phyloP scores from a whole-genome alignment of 2,113 vertebrate species.

The Ahaetulla prasina region DNA sequence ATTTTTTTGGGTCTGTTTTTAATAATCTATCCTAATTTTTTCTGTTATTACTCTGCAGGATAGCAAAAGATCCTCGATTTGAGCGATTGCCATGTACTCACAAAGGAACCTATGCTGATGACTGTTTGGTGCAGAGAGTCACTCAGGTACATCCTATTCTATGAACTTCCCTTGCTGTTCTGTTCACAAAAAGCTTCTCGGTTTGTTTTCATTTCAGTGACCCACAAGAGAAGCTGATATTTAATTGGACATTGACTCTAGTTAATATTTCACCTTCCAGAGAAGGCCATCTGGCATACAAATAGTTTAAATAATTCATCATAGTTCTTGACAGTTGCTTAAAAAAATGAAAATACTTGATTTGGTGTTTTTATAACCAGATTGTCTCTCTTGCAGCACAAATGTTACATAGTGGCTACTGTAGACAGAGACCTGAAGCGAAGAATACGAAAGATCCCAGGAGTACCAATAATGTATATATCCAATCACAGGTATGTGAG shows the following conservation, averaged over 20 bases:
- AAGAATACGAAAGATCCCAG: slow-evolving; percentile 93
- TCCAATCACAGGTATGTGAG: slow-evolving; percentile 91
- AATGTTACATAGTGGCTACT: slow-evolving; percentile 97
- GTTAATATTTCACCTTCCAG: not conserved
- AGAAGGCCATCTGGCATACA: not conserved
- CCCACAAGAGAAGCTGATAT: slow-evolving; percentile 11
- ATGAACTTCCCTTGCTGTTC: not conserved
- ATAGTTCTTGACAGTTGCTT: not conserved
- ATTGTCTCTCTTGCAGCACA: slow-evolving; percentile 75
- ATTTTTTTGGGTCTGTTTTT: not conserved
- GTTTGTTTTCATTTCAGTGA: slow-evolving; percentile 8
- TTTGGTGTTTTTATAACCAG: not conserved
- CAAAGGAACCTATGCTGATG: slow-evolving; percentile 95
- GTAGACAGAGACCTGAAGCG: slow-evolving; percentile 96
- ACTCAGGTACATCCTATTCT: slow-evolving; percentile 81
- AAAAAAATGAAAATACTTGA: not conserved
- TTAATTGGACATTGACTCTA: not conserved
- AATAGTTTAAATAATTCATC: not conserved
- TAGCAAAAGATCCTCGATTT: slow-evolving; percentile 94
- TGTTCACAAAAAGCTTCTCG: slow-evolving; percentile 6
- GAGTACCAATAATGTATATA: slow-evolving; percentile 98
- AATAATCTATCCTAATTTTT: slow-evolving; percentile 6
- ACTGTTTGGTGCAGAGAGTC: slow-evolving; percentile 95
- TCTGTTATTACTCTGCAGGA: slow-evolving; percentile 67
- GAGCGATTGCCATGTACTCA: slow-evolving; percentile 91